Conservation (phyloP, 2,113 vertebrate genomes). For the Dicentrarchus labrax region DNA sequence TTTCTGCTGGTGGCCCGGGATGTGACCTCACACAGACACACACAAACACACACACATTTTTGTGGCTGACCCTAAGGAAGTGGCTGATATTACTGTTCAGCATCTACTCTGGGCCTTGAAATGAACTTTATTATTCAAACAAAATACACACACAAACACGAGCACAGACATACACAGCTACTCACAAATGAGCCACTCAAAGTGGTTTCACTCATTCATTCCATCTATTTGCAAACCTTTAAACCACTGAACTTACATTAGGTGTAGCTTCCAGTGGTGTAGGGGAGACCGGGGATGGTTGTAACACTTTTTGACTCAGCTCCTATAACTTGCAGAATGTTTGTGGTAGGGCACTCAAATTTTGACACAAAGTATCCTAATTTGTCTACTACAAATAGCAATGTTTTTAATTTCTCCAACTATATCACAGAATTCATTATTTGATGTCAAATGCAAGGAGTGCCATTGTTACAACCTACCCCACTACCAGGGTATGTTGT, state of each 20-base stretch:
- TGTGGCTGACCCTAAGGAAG: background rate
- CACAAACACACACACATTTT: background rate
- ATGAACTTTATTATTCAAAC: too few species aligned
- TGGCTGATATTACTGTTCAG: background rate
- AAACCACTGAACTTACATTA: too few species aligned
- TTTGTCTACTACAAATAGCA: background rate
- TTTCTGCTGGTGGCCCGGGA: constrained; percentile 5
- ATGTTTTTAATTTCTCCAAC: background rate
- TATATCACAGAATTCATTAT: background rate
- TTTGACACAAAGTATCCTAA: background rate
- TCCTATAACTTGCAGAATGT: background rate
- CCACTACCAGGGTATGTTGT: background rate
- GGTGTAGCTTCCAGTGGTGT: too few species aligned
- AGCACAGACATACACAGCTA: too few species aligned
- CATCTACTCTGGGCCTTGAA: background rate
- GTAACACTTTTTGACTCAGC: background rate
- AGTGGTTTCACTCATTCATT: too few species aligned
- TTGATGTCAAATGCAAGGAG: background rate
- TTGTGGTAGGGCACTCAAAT: background rate
- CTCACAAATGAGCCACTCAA: too few species aligned
- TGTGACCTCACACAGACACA: constrained; percentile 6
- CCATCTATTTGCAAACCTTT: too few species aligned
- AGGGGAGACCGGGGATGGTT: background rate
- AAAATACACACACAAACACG: background rate
- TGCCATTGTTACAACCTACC: background rate